Base-by-base conservation (phyloP, 2,113 vertebrate genomes). In the Numenius arquata region DNA sequence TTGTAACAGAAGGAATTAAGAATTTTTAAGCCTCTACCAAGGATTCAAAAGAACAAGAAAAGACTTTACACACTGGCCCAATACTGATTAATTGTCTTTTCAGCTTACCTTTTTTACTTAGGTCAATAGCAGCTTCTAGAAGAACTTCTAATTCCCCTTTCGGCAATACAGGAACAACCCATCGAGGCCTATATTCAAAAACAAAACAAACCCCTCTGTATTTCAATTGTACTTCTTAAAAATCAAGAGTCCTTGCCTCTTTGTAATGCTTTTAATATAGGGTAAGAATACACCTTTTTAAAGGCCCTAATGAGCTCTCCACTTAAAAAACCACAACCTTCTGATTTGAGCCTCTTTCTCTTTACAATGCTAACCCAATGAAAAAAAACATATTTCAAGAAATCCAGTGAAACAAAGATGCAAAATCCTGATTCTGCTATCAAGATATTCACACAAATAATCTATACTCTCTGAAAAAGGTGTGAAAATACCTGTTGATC, bases 71-170 rank as follows among this genome's bases (percentile, higher is more conserved):
- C 4, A 40, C 7, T 26, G 25, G 14, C 52, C 38, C 27, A 86
- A 40, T n/a, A 84, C 55, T 5, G 27, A 91, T 29, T 38, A 66
- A 66, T 20, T 29, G 22, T 65, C 68, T 93, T 84, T 56, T 81
- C 77, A 91, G 87, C 97, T 96, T 98, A 99, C 99, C 99, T 99
- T 99, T 99, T 99, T 99, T 99, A 99, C 99, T 99, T 98, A 99
- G 99, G 97, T 99, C 99, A 97, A 99, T 99, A 99, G 99, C 99
- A 98, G 99, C 99, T 99, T 99, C 99, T 98, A 99, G 98, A 98
- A 99, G 99, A 98, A 99, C 99, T 99, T 99, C 99, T 98, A 99
- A 98, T 98, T 99, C 99, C 98, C 99, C 99, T 98, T 99, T 99
- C 96, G 99, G 99, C 98, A 99, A 99, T 97, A 99, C 99, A 98